These are phyloP conservation scores for Leptopilina clavipes DNA, from an alignment of 1,140 invertebrate species.

Conservation along the genomic window DNA sequence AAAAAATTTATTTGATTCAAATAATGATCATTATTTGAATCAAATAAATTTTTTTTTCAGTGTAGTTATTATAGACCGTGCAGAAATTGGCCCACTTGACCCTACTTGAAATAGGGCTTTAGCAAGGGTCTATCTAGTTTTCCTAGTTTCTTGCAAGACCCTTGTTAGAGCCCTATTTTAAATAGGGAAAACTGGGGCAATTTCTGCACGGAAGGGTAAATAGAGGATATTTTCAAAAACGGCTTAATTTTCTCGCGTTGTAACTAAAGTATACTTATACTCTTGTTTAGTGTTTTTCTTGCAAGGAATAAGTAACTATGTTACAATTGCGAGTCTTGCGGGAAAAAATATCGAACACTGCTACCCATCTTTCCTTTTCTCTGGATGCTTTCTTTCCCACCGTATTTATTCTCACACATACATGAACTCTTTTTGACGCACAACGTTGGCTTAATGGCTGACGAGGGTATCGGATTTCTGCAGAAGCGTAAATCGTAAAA, in stretches of 20 bases:
- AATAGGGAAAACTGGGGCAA: too few relatives aligned
- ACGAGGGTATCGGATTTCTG: constrained; percentile 68
- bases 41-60: too few relatives aligned
- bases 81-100: too few relatives aligned
- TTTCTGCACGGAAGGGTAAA: too few relatives aligned
- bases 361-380: constrained; percentile 47
- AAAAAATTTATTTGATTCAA: too few relatives aligned
- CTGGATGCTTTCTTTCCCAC: constrained; percentile 49
- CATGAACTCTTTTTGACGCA: constrained; percentile 54
- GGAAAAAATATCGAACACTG: not conserved
- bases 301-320: not conserved
- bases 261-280: not conserved
- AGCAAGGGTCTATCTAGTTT: too few relatives aligned
- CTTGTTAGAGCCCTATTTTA: too few relatives aligned
- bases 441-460: constrained; percentile 62
- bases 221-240: not conserved
- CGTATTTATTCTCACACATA: constrained; percentile 56
- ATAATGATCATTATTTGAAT: too few relatives aligned
- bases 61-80: too few relatives aligned
- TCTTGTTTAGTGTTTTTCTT: not conserved
- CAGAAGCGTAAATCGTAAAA: constrained; percentile 69
- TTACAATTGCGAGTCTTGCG: not conserved
- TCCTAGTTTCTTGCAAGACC: too few relatives aligned
- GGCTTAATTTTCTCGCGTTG: not conserved
- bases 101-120: too few relatives aligned